Percentiles rank a stretch among this genome's conserved stretches.
phyloP scores from a whole-genome alignment of 1,140 invertebrate species.

The Acromyrmex echinatior region DNA sequence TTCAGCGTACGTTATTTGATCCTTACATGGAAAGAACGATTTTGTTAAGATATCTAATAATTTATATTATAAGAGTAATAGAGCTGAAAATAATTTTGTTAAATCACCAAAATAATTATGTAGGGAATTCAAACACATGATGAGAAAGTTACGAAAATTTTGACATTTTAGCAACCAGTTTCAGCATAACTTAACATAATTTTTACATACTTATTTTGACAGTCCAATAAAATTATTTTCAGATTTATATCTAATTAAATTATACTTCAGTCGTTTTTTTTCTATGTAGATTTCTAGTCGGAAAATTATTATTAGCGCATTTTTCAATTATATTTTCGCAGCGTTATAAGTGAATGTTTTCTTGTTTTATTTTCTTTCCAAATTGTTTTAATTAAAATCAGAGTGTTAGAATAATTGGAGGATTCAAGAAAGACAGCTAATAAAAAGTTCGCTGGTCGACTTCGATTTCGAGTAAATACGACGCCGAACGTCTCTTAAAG shows the following conservation, averaged over 20 bases:
- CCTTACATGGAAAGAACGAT: not conserved
- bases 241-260: too few relatives aligned
- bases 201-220: too few relatives aligned
- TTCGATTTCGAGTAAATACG: slow-evolving; percentile 18
- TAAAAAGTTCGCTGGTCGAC: not conserved
- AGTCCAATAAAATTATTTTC: too few relatives aligned
- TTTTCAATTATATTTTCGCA: not conserved
- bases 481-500: slow-evolving; percentile 17
- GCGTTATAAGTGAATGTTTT: not conserved
- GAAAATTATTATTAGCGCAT: not conserved
- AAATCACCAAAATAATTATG: too few relatives aligned
- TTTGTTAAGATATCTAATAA: too few relatives aligned
- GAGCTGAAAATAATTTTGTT: too few relatives aligned
- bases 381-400: slow-evolving; percentile 17
- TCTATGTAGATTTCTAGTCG: not conserved
- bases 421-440: not conserved
- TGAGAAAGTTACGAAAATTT: too few relatives aligned
- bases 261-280: too few relatives aligned
- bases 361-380: not conserved
- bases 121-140: too few relatives aligned
- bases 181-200: too few relatives aligned
- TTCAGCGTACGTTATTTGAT: not conserved
- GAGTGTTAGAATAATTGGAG: not conserved
- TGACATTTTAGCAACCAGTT: too few relatives aligned
- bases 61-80: too few relatives aligned